phyloP scores from a whole-genome alignment of 2,888 invertebrate species.

The Gortyna flavago region DNA sequence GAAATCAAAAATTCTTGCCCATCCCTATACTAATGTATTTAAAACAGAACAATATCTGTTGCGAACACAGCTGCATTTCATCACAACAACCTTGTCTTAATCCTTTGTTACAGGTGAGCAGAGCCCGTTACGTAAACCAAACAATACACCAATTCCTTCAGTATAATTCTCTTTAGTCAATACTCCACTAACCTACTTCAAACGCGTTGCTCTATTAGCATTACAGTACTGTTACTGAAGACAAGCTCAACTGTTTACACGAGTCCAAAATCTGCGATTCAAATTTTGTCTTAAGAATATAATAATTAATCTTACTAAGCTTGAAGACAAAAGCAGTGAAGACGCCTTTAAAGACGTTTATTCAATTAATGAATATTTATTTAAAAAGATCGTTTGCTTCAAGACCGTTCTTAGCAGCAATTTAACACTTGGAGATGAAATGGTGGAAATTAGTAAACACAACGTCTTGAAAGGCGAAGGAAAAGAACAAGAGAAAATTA shows the following conservation, averaged over 20 bases:
- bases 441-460: conserved; percentile 41
- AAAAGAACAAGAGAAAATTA: conserved; percentile 30
- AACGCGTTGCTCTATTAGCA: conserved; percentile 27
- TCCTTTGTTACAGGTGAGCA: conserved; percentile 29
- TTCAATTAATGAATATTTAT: conserved; percentile 62
- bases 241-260: conserved; percentile 39
- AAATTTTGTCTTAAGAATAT: conserved; percentile 51
- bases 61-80: conserved; percentile 11
- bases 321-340: conserved; percentile 42
- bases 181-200: conserved; percentile 48
- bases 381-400: conserved; percentile 37
- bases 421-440: conserved; percentile 44
- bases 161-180: conserved; percentile 43
- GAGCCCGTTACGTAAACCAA: conserved; percentile 20
- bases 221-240: conserved; percentile 29
- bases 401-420: conserved; percentile 38
- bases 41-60: conserved; percentile 10
- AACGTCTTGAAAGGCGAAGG: conserved; percentile 21
- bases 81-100: background rate
- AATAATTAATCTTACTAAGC: conserved; percentile 55
- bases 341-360: conserved; percentile 38
- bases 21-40: conserved; percentile 5
- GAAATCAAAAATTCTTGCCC: background rate
- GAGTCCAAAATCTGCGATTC: conserved; percentile 55
- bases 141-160: conserved; percentile 30